A percentile compares a stretch with the other conserved stretches of the same genome.
Conservation (phyloP, 2,797 vertebrate genomes). For the Crenuchus spilurus region DNA sequence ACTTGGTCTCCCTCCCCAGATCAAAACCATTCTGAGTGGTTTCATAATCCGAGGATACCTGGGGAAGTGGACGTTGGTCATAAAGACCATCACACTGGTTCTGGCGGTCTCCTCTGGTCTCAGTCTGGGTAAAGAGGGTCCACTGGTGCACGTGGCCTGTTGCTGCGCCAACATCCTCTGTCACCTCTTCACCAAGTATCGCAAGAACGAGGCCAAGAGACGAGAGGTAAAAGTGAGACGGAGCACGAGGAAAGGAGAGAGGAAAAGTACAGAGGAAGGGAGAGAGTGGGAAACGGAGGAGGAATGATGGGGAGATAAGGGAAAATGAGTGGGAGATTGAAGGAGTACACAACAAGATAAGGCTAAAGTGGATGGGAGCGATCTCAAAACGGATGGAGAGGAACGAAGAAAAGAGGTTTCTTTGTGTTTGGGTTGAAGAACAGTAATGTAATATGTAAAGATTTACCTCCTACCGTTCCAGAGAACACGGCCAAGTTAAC, state of each 20-base stretch:
- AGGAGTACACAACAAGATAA: conserved; percentile 34
- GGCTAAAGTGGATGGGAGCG: conserved; percentile 17
- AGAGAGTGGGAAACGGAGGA: conserved; percentile 6
- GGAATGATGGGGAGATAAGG: conserved; percentile 32
- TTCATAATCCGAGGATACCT: conserved; percentile 98
- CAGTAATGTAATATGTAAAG: conserved; percentile 50
- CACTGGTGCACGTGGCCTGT: conserved; percentile 95
- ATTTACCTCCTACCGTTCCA: conserved; percentile 24
- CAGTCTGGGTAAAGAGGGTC: conserved; percentile 95
- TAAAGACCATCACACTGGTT: conserved; percentile 95
- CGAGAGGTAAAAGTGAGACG: conserved; percentile 81
- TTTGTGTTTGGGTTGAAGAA: conserved; percentile 44
- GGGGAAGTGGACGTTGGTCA: conserved; percentile 95
- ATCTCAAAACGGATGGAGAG: conserved; percentile 14
- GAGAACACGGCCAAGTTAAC: conserved; percentile 19
- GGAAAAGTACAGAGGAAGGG: not conserved
- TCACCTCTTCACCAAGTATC: conserved; percentile 94
- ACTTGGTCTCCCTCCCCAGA: conserved; percentile 74
- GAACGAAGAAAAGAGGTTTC: conserved; percentile 17
- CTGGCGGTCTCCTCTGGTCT: conserved; percentile 92
- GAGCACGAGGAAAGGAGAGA: not conserved
- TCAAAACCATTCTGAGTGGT: conserved; percentile 97
- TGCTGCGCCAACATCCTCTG: conserved; percentile 97
- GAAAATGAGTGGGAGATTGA: conserved; percentile 6
- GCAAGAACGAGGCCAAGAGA: conserved; percentile 94